A percentile compares a stretch with the other conserved stretches of the same genome.
These are phyloP conservation scores for Eublepharis macularius DNA, from an alignment of 2,113 vertebrate genomes.

Conservation along the genomic window DNA sequence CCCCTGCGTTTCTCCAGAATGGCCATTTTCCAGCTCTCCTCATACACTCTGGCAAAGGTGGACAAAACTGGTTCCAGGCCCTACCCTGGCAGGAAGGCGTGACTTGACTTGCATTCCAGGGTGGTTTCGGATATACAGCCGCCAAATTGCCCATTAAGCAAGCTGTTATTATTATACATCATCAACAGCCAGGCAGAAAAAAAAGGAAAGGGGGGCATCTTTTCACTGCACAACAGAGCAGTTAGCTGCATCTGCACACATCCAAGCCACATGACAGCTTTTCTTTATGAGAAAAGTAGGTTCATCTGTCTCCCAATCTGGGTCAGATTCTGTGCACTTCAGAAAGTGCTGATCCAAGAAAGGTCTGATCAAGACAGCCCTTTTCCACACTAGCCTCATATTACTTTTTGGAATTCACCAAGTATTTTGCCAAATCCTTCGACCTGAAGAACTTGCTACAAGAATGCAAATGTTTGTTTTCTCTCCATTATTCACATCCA, in stretches of 20 bases:
- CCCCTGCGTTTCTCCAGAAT: not conserved
- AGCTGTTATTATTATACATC: not conserved
- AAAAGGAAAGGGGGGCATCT: not conserved
- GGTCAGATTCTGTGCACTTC: not conserved
- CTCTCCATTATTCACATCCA: not conserved
- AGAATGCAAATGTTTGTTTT: not conserved
- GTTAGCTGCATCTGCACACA: not conserved
- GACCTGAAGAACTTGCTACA: not conserved
- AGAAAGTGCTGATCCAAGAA: not conserved
- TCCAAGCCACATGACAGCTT: not conserved
- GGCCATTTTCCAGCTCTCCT: not conserved
- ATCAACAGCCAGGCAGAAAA: not conserved
- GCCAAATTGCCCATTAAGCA: not conserved
- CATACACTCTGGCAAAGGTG: not conserved
- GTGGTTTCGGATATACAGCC: not conserved
- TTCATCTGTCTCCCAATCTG: not conserved
- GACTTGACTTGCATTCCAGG: slow-evolving; percentile 6
- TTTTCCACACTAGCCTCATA: not conserved
- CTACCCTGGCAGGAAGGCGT: not conserved
- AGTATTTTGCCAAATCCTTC: not conserved
- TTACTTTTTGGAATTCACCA: not conserved
- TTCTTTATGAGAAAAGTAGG: not conserved
- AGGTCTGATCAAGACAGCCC: not conserved
- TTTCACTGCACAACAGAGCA: not conserved
- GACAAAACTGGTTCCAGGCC: not conserved